Evolutionary conservation across 2,888 invertebrate species (phyloP), one percentile per base, ranked within the genome.

Genomic region (Dendrolimus houi): DNA sequence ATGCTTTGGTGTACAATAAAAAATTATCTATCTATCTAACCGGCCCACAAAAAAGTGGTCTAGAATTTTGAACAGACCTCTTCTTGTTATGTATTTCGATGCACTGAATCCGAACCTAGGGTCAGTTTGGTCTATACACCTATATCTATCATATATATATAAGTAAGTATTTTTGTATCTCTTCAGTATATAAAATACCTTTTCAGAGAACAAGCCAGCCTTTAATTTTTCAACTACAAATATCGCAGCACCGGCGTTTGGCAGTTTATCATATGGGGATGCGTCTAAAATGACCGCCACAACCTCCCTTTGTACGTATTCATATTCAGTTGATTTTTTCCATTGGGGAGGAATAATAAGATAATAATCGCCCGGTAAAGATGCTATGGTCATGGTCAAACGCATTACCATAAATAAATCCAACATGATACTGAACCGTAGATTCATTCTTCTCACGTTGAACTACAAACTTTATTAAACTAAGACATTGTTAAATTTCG

Each of bases 201-300:
- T 73, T 73, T 40, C 74, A 83, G 79, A 79, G 60, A 79, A 67
- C 58, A 83, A 82, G 56, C 69, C 81, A 14, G 72, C 70, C 52
- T 72, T 78, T 69, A 70, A 77, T 71, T 77, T 84, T 59, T 62
- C 74, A 41, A 83, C 75, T 64, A 74, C 80, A 0, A 67, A 74
- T 2, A 61, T 72, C 8, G 72, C 61, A 59, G 65, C 78, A 10
- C 71, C 81, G 6, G 68, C 73, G 1, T 83, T 83, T 55, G 81
- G 85, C 41, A 70, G 76, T 1, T 84, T 85, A 56, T 63, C 81
- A 7, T 84, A 87, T 67, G 83, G 81, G 55, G 70, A 62, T n/a
- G 68, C 47, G 47, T 9, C 77, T 56, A 85, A 85, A 66, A 81
- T 84, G 1, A 78, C 83, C 1, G 71, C 80, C 7, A 67, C 83